phyloP scores from a whole-genome alignment of 2,888 invertebrate species.

The Ferrisia virgata region DNA sequence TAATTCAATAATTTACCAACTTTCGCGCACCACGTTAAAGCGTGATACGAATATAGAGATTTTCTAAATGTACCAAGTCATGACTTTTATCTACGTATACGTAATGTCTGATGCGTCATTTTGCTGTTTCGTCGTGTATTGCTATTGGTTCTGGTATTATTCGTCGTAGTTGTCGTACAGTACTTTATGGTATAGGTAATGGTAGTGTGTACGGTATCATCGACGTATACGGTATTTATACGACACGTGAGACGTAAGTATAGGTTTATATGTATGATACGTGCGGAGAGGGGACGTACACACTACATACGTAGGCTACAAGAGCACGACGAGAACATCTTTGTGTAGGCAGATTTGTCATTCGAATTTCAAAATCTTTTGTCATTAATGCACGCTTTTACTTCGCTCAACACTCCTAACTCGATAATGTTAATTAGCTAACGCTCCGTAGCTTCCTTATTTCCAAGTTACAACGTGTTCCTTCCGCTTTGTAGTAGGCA shows the following conservation, averaged over 20 bases:
- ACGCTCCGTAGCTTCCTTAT: not conserved
- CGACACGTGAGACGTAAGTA: not conserved
- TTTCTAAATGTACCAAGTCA: not conserved
- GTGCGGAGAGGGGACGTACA: too few relatives aligned
- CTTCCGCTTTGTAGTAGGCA: not conserved
- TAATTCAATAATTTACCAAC: slow-evolving; percentile 20
- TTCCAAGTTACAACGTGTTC: not conserved
- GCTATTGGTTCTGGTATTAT: too few relatives aligned
- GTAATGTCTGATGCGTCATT: not conserved
- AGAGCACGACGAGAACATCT: not conserved
- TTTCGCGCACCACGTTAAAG: not conserved
- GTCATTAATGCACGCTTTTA: not conserved
- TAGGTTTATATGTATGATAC: not conserved
- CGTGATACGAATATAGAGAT: slow-evolving; percentile 16
- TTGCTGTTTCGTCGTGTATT: too few relatives aligned
- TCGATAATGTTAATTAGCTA: not conserved
- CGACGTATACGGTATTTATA: too few relatives aligned
- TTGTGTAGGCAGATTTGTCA: slow-evolving; percentile 5
- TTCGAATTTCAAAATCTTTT: slow-evolving; percentile 8
- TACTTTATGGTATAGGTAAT: too few relatives aligned
- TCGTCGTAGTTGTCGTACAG: too few relatives aligned
- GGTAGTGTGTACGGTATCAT: too few relatives aligned
- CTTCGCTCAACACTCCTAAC: not conserved
- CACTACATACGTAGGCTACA: not conserved
- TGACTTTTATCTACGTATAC: not conserved